Conservation (phyloP, 2,888 invertebrate genomes). For the Dusona sp. region DNA sequence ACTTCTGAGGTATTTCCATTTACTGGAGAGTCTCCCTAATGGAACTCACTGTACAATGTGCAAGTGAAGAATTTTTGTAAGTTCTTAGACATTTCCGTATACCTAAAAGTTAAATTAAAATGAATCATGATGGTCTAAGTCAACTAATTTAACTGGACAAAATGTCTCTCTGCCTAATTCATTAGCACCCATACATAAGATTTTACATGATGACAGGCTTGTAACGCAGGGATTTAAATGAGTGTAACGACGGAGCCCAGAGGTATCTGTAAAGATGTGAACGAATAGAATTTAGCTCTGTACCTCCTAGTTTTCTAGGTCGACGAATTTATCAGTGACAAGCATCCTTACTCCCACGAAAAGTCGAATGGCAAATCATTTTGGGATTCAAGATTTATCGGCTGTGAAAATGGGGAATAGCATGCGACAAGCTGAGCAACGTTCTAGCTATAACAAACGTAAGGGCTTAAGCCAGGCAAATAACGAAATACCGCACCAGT, state of each 20-base stretch:
- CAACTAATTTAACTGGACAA: not conserved
- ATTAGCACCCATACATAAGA: not conserved
- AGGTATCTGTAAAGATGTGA: not conserved
- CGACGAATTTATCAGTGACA: not conserved
- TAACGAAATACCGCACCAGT: not conserved
- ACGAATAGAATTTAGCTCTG: not conserved
- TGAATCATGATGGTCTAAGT: not conserved
- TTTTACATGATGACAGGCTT: not conserved
- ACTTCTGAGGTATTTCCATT: too few species aligned
- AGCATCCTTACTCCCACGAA: not conserved
- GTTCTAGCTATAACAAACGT: not conserved
- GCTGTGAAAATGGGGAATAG: not conserved
- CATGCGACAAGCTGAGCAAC: not conserved
- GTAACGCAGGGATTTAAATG: not conserved
- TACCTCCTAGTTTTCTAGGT: not conserved
- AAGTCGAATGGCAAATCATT: not conserved
- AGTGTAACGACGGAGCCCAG: not conserved
- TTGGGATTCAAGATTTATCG: not conserved
- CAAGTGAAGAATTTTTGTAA: not conserved
- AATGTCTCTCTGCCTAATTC: not conserved
- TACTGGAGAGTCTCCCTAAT: too few species aligned
- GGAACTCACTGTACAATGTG: too few species aligned
- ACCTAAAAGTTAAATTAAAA: not conserved
- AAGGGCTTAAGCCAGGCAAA: not conserved
- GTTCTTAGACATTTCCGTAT: not conserved